These are phyloP conservation scores for Eulimnadia texana DNA, from an alignment of 1,140 invertebrate species.

Conservation along the genomic window DNA sequence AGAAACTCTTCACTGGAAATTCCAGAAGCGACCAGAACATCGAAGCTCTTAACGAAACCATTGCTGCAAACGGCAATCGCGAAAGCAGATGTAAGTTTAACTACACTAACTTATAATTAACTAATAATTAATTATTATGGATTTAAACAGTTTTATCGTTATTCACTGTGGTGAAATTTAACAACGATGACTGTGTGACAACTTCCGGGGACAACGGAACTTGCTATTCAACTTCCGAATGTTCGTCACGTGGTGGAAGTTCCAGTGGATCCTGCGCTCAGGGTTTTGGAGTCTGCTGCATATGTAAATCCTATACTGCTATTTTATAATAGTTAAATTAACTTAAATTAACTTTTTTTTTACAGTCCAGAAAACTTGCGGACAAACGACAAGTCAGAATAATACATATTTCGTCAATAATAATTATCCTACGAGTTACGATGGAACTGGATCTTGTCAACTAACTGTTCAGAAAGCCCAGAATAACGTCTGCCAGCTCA, in stretches of 20 bases:
- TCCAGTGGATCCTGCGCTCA: constrained; percentile 57
- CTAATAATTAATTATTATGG: neutral
- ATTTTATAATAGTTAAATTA: neutral
- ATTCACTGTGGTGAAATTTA: constrained; percentile 57
- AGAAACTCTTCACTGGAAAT: neutral
- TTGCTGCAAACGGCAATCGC: neutral
- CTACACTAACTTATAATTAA: neutral
- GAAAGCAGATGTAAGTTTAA: neutral
- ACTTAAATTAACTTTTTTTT: constrained; percentile 10
- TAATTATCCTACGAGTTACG: constrained; percentile 55
- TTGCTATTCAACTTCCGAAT: constrained; percentile 50
- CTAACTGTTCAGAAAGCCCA: constrained; percentile 58
- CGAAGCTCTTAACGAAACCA: neutral
- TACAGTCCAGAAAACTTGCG: constrained; percentile 57
- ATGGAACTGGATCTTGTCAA: constrained; percentile 65
- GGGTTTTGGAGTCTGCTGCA: constrained; percentile 56
- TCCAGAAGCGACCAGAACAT: neutral
- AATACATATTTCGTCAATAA: constrained; percentile 68
- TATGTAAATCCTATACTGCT: constrained; percentile 40
- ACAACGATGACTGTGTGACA: constrained; percentile 47
- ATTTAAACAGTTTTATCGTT: constrained; percentile 44
- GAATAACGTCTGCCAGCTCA: constrained; percentile 63
- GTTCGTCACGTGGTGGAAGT: constrained; percentile 45
- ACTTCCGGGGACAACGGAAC: constrained; percentile 58
- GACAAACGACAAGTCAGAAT: constrained; percentile 55